phyloP scores from a whole-genome alignment of 2,113 vertebrate genomes.

The Corvus hawaiiensis region DNA sequence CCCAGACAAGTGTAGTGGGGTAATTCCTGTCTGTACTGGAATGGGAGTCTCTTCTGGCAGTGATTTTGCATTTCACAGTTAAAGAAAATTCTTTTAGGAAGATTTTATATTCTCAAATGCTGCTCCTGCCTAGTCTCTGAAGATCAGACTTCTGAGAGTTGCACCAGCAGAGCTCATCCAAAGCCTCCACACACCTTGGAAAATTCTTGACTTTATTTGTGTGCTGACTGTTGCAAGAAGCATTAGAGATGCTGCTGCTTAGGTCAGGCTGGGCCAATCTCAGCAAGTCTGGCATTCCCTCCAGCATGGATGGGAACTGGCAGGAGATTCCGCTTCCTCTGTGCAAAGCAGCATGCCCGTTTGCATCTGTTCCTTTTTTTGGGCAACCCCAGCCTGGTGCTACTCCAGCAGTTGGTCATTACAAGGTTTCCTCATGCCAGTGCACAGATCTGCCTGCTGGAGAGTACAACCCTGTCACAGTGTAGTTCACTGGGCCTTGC shows the following conservation, averaged over 20 bases:
- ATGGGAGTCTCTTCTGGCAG: background rate
- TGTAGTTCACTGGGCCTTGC: background rate
- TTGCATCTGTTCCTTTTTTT: background rate
- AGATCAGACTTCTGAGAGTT: background rate
- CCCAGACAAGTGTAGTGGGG: background rate
- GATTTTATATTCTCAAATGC: background rate
- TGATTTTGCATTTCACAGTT: background rate
- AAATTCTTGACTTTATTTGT: background rate
- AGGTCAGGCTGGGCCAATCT: background rate
- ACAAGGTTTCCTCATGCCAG: background rate
- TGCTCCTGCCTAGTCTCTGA: background rate
- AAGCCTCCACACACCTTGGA: background rate
- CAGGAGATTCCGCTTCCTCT: background rate
- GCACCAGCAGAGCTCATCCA: background rate
- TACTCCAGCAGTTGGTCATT: background rate
- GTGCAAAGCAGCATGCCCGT: background rate
- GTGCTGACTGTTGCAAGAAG: background rate
- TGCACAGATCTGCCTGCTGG: background rate
- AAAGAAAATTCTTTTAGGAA: background rate
- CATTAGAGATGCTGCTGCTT: background rate
- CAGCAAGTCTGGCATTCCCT: background rate
- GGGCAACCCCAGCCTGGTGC: background rate
- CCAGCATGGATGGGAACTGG: background rate
- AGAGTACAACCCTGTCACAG: background rate
- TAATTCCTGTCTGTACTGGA: background rate